Evolutionary conservation across 2,113 vertebrate species (phyloP).

Genomic region (Anguilla japonica): DNA sequence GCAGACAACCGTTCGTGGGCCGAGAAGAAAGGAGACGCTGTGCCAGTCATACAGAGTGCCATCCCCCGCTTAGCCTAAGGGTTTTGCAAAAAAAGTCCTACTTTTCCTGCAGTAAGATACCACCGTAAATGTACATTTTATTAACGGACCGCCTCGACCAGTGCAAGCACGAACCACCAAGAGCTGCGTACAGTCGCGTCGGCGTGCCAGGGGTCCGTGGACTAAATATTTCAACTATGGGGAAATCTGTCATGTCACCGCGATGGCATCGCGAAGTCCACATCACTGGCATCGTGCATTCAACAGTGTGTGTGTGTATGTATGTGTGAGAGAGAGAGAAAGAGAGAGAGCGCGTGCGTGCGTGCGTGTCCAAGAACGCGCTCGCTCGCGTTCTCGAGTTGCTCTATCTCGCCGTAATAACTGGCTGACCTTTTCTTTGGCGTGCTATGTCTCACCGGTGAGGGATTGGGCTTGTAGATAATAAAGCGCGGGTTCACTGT

Average conservation of each 20-base stretch:
- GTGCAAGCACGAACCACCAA: not conserved
- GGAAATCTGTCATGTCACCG: constrained; percentile 24
- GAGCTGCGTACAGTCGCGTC: not conserved
- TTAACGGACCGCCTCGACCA: not conserved
- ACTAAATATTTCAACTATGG: constrained; percentile 12
- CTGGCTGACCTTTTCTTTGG: constrained; percentile 81
- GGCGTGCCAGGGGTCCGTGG: not conserved
- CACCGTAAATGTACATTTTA: not conserved
- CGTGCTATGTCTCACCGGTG: constrained; percentile 80
- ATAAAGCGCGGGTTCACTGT: constrained; percentile 74
- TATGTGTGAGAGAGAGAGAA: constrained; percentile 1
- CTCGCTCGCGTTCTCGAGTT: constrained; percentile 56
- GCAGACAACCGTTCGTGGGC: not conserved
- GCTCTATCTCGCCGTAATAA: constrained; percentile 73
- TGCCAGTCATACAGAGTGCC: not conserved
- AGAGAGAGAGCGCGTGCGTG: not conserved
- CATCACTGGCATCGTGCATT: constrained; percentile 25
- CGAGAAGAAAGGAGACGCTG: not conserved
- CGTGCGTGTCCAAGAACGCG: constrained; percentile 20
- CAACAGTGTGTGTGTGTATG: constrained; percentile 17
- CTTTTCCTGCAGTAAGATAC: not conserved
- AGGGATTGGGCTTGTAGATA: constrained; percentile 78
- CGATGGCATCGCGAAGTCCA: constrained; percentile 1
- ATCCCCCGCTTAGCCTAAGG: too few species aligned
- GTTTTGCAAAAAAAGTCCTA: not conserved